Evolutionary conservation across 2,113 vertebrate genomes (phyloP).

Genomic region (Paracanthobrama guichenoti): DNA sequence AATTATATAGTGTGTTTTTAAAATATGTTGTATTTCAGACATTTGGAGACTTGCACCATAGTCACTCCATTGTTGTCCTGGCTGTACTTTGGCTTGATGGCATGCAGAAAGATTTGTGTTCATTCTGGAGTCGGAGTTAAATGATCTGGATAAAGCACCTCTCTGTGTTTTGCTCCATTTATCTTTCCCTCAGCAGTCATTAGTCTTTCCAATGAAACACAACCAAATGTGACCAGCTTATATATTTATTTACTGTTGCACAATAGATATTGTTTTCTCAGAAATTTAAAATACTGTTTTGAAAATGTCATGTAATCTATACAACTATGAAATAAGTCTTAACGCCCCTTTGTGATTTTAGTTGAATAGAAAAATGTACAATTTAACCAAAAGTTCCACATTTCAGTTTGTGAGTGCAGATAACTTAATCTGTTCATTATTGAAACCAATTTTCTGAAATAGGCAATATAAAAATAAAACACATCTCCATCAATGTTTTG

Average conservation of each 20-base stretch:
- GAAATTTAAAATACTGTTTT: neutral
- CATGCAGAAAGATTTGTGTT: neutral
- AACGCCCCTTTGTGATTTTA: too few species aligned
- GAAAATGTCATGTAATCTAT: too few species aligned
- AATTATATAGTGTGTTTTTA: neutral
- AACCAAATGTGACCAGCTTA: neutral
- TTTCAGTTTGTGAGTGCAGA: neutral
- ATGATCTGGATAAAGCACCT: neutral
- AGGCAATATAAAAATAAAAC: neutral
- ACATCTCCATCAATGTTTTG: neutral
- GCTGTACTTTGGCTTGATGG: neutral
- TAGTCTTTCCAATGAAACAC: neutral
- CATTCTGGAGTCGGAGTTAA: neutral
- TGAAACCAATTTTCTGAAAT: neutral
- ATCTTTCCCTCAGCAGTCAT: neutral
- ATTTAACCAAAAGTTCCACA: neutral
- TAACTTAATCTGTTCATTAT: neutral
- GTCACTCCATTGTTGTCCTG: neutral
- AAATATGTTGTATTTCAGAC: neutral
- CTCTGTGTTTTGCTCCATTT: slow-evolving; percentile 11
- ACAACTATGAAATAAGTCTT: too few species aligned
- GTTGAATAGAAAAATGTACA: too few species aligned
- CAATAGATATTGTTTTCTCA: neutral
- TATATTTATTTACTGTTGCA: neutral
- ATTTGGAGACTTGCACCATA: neutral